A percentile compares a stretch with the other conserved stretches of the same genome.
phyloP scores from a whole-genome alignment of 1,140 invertebrate species.

The Caenorhabditis tropicalis region DNA sequence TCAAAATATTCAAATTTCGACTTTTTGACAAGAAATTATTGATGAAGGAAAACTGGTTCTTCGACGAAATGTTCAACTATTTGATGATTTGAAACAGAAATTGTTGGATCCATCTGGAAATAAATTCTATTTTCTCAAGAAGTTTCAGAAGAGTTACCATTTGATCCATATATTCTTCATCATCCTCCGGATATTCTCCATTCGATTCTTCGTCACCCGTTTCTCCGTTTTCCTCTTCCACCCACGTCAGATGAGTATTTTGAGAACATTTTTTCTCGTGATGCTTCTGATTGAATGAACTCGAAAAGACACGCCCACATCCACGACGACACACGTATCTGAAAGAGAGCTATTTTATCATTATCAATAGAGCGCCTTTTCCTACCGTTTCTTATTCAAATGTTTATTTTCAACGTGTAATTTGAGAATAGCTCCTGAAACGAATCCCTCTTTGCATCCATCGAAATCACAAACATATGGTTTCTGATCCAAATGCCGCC shows the following conservation, averaged over 20 bases:
- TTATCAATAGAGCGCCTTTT: not conserved
- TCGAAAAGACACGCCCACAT: constrained; percentile 52
- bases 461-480: constrained; percentile 75
- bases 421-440: constrained; percentile 46
- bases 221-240: not conserved
- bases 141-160: not conserved
- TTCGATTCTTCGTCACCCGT: not conserved
- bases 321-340: constrained; percentile 52
- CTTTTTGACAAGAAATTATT: not conserved
- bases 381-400: constrained; percentile 43
- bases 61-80: not conserved
- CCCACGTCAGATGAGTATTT: not conserved
- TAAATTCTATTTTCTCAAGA: not conserved
- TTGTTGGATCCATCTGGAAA: not conserved
- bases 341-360: not conserved
- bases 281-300: constrained; percentile 37
- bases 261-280: constrained; percentile 51
- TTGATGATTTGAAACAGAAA: not conserved
- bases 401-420: constrained; percentile 49
- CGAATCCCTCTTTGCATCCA: constrained; percentile 48
- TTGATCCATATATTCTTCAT: not conserved
- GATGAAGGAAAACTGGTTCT: not conserved
- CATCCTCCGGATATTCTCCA: constrained; percentile 38
- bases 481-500: constrained; percentile 84
- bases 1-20: too few relatives aligned